Percentiles rank a stretch among this genome's conserved stretches.
phyloP scores from a whole-genome alignment of 2,113 vertebrate genomes.

The Calypte anna region DNA sequence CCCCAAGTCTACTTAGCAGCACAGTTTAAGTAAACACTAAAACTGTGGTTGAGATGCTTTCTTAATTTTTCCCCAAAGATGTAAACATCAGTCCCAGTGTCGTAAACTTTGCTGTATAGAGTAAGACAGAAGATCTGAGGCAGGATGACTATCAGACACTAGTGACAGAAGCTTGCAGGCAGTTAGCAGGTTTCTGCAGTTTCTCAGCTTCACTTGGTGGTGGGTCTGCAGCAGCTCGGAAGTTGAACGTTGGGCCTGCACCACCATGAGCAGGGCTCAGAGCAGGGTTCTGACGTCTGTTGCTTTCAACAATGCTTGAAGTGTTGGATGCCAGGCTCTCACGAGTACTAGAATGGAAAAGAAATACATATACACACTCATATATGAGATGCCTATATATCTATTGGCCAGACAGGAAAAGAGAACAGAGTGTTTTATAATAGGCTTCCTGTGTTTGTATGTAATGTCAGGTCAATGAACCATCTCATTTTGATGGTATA shows the following conservation, averaged over 20 bases:
- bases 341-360: slow-evolving; percentile 86
- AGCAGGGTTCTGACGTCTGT: slow-evolving; percentile 92
- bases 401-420: slow-evolving; percentile 24
- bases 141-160: slow-evolving; percentile 89
- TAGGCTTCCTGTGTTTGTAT: slow-evolving; percentile 48
- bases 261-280: slow-evolving; percentile 92
- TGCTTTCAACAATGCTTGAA: slow-evolving; percentile 97
- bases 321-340: slow-evolving; percentile 99
- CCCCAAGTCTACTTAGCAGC: slow-evolving; percentile 80
- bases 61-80: slow-evolving; percentile 69
- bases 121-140: slow-evolving; percentile 75
- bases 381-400: background rate
- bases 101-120: slow-evolving; percentile 78
- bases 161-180: slow-evolving; percentile 97
- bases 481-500: background rate
- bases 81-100: slow-evolving; percentile 85
- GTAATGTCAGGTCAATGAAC: slow-evolving; percentile 17
- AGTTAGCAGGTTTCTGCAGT: slow-evolving; percentile 95
- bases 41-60: slow-evolving; percentile 82
- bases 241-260: slow-evolving; percentile 88
- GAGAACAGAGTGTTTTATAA: slow-evolving; percentile 47
- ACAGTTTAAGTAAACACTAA: slow-evolving; percentile 81
- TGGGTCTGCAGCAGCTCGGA: slow-evolving; percentile 88
- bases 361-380: slow-evolving; percentile 58
- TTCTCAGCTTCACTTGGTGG: slow-evolving; percentile 89